Base-by-base conservation (phyloP, 1,140 invertebrate species). In the Drosophila ohnishii region DNA sequence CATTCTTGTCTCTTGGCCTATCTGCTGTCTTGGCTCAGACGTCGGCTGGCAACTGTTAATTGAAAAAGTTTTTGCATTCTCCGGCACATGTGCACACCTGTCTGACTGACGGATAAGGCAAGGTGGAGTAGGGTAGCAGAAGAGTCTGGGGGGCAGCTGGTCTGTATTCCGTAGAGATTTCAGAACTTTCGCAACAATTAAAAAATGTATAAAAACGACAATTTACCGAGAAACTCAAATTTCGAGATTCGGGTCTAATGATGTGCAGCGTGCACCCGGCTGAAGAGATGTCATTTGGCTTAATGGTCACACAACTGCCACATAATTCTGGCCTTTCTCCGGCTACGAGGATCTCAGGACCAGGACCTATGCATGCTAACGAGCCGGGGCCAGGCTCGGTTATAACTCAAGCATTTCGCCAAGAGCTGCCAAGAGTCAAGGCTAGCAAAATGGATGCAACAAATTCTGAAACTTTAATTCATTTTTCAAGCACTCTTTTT, bases 51-150 rank as follows among this genome's bases (percentile, higher is more conserved):
- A 88, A 84, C 80, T 88, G 84, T 88, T 88, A 88, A 88, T 88
- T 88, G 84, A 88, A 88, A 88, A 88, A 88, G 77, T 88, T 88
- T 87, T 88, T 69, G 57, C 73, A 78, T 84, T 77, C 62, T 69
- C 60, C 45, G 50, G 39, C 39, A 80, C 72, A 77, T 73, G 76
- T 84, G 73, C 67, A 62, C 80, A 79, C 72, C 50, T 51, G 35
- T 66, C 50, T 63, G 71, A 50, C 37, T 80, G 81, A 84, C 57
- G 70, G 61, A 55, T 71, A 74, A 65, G 67, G 67, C 77, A 74
- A n/a, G 42, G 30, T 6, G 48, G 10, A 16, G 48, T 32, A 0
- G 28, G 28, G n/a, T n/a, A 3, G 9, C 45, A 2, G 47, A 9
- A 1, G n/a, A 32, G 37, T 14, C 14, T 14, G 13, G 11, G 44